Base-by-base conservation (phyloP, 2,888 invertebrate genomes). In the Entomobrya multifasciata region DNA sequence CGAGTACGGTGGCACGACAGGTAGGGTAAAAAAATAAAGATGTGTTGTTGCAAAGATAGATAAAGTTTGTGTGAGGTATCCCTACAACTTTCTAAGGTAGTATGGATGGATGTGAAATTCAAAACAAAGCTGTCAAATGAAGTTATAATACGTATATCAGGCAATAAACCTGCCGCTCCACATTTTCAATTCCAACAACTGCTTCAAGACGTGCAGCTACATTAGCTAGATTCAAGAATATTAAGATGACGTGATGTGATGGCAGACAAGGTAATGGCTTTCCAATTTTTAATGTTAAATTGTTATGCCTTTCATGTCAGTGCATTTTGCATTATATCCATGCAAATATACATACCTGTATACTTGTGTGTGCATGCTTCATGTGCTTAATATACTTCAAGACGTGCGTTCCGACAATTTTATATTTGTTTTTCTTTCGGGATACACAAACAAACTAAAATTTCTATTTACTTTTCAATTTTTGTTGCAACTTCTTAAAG, bases 31-130 rank as follows among this genome's bases (percentile, higher is more conserved):
- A 67, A 67, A 11, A 17, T 27, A 17, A 44, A 65, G 41, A 78
- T 55, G 57, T 36, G 47, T 11, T 55, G 74, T 55, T 55, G 20
- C 72, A 49, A 6, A 11, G 49, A 20, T 11, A 3, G 72, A 74
- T n/a, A 52, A 55, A 72, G 44, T 72, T 52, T 74, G 74, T 74
- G 74, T 74, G 74, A 74, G 74, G 74, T 55, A 74, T 74, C 15
- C 22, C 70, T 11, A 52, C 25, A 49, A 55, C 13, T 55, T 55
- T 55, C 20, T 55, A 17, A 52, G 11, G 22, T 49, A 44, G 22
- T 49, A 44, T 41, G 47, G 10, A n/a, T 36, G 17, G 30, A 55
- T 74, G 52, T 74, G 17, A 55, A 52, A 20, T 74, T 27, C 8
- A 5, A 57, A 57, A 36, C 62, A 72, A 25, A 47, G 47, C 78